Conservation (phyloP, 2,888 invertebrate genomes). For the Crocallis elinguaria region DNA sequence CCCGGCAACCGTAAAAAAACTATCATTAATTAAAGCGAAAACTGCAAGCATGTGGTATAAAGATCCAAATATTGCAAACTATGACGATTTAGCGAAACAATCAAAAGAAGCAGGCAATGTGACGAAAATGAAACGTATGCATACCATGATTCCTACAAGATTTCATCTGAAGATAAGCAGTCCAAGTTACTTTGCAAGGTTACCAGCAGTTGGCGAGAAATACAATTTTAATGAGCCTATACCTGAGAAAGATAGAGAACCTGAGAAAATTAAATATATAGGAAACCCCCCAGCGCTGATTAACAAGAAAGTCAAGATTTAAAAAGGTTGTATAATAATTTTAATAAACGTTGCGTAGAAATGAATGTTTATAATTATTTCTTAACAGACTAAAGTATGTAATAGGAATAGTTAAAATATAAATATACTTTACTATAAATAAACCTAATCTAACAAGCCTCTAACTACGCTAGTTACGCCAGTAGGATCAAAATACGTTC, state of each 20-base stretch:
- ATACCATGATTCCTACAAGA: conserved; percentile 55
- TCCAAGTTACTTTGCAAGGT: conserved; percentile 57
- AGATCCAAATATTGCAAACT: conserved; percentile 27
- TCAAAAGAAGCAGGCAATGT: conserved; percentile 3
- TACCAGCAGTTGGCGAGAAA: conserved; percentile 57
- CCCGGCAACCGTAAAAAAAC: not conserved
- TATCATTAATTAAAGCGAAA: conserved; percentile 44
- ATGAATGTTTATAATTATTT: too few relatives aligned
- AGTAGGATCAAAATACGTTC: too few relatives aligned
- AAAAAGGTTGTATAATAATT: not conserved
- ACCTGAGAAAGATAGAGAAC: conserved; percentile 60
- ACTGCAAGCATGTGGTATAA: conserved; percentile 48
- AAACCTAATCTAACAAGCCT: too few relatives aligned
- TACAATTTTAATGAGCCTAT: conserved; percentile 69
- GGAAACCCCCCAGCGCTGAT: conserved; percentile 49
- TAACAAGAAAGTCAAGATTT: conserved; percentile 53
- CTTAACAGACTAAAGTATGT: too few relatives aligned
- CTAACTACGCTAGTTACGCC: too few relatives aligned
- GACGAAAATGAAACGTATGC: conserved; percentile 25
- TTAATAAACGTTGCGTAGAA: not conserved
- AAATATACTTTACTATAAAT: too few relatives aligned
- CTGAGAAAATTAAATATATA: conserved; percentile 48
- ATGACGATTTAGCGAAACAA: conserved; percentile 10
- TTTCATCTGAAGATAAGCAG: conserved; percentile 51
- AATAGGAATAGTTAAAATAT: too few relatives aligned